Base-by-base conservation (phyloP, 2,888 invertebrate species). In the Choreutis nemorana region DNA sequence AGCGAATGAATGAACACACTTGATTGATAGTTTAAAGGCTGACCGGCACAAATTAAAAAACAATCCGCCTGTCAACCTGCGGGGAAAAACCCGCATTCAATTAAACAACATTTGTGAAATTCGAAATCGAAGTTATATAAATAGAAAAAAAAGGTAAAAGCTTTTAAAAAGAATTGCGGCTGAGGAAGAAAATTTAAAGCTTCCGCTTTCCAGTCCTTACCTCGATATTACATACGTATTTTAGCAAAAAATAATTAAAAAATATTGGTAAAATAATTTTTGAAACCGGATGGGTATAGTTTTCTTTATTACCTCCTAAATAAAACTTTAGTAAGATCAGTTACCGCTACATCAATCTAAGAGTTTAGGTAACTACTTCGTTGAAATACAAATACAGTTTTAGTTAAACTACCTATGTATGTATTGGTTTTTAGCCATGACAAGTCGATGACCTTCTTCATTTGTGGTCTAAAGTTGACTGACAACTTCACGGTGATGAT, bases 1-100 rank as follows among this genome's bases (percentile, higher is more conserved):
- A 33, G 21, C 11, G 8, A 26, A 14, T 26, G 15, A 26, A 26
- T 20, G 16, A 7, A 68, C 68, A 68, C 44, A 57, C 55, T 67
- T 68, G 68, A 68, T 68, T 68, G 68, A 68, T 67, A 50, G 67
- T 45, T 60, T 26, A 49, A 68, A 67, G 67, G 61, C 57, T 41
- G 63, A 62, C 61, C 61, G 44, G 51, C 52, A 56, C 55, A 60
- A 61, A 65, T 65, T 60, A 64, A 64, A 65, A 57, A 59, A 59
- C 58, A 56, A 56, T 53, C 44, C 44, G 29, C 31, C n/a, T 35
- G 40, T 40, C 42, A 41, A 45, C 44, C 46, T 40, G 42, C 36
- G 44, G 42, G 42, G 42, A 39, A 50, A 52, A 42, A 38, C 49
- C 51, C 48, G 50, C 46, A 45, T 46, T 55, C 60, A 62, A 60